A percentile compares a stretch with the other conserved stretches of the same genome.
Evolutionary conservation across 1,140 invertebrate species (phyloP).

Genomic region (Diorhabda elongata): DNA sequence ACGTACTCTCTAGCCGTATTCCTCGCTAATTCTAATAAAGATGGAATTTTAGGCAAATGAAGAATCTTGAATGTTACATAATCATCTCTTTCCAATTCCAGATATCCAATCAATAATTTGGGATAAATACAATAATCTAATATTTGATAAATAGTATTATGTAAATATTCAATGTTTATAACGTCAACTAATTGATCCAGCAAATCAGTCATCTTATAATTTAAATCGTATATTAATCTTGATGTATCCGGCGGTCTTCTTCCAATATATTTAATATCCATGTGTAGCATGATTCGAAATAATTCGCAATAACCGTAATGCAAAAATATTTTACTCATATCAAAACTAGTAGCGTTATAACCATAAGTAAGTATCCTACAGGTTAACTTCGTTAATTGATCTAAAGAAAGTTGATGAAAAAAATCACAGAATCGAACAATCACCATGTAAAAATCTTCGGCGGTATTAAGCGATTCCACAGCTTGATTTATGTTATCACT

Average conservation of each 20-base stretch:
- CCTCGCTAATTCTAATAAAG: constrained; percentile 16
- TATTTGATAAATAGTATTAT: constrained; percentile 13
- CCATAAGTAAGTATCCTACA: constrained; percentile 16
- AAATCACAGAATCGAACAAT: constrained; percentile 15
- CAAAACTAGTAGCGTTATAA: constrained; percentile 9
- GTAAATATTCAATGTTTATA: constrained; percentile 17
- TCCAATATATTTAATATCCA: constrained; percentile 15
- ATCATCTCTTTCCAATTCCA: constrained; percentile 12
- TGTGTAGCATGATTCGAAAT: constrained; percentile 19
- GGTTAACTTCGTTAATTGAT: constrained; percentile 9
- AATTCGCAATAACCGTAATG: constrained; percentile 18
- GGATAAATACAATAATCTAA: constrained; percentile 19
- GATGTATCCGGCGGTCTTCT: constrained; percentile 17
- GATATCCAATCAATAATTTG: constrained; percentile 14
- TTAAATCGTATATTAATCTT: constrained; percentile 17
- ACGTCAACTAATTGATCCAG: constrained; percentile 15
- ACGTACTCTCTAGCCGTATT: constrained; percentile 13
- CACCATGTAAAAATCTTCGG: constrained; percentile 17
- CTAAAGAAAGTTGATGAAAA: constrained; percentile 7
- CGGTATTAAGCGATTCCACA: constrained; percentile 13
- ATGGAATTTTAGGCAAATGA: constrained; percentile 7
- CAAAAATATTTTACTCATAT: constrained; percentile 17
- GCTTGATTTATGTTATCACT: constrained; percentile 17
- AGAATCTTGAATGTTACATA: constrained; percentile 16
- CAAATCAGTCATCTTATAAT: constrained; percentile 11